Conservation (phyloP, 2,888 invertebrate species). For the Hyalella azteca region DNA sequence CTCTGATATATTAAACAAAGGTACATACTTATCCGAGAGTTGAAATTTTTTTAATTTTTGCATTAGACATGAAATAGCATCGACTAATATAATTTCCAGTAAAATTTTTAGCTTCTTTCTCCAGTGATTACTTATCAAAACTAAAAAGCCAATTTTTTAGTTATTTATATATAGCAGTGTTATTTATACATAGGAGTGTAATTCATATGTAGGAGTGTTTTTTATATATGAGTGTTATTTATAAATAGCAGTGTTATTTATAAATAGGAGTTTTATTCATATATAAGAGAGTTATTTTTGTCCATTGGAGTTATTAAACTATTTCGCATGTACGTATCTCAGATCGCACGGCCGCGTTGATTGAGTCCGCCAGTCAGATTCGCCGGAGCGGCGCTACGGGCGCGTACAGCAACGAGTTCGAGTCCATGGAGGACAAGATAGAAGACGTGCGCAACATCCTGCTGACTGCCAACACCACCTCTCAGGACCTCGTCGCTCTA, state of each 20-base stretch:
- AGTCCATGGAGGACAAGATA: slow-evolving; percentile 85
- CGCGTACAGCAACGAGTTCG: slow-evolving; percentile 94
- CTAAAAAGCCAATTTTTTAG: too few species aligned
- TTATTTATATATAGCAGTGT: too few species aligned
- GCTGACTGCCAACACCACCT: slow-evolving; percentile 76
- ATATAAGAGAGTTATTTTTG: neutral
- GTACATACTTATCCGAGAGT: too few species aligned
- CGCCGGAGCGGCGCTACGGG: slow-evolving; percentile 95
- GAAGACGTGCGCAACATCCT: slow-evolving; percentile 79
- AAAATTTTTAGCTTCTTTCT: too few species aligned
- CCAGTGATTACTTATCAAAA: too few species aligned
- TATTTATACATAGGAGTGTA: too few species aligned
- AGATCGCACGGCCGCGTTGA: slow-evolving; percentile 79
- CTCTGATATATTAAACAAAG: too few species aligned
- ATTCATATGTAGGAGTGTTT: too few species aligned
- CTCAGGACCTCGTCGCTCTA: slow-evolving; percentile 65
- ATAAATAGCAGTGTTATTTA: neutral
- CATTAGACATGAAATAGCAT: too few species aligned
- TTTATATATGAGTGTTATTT: neutral
- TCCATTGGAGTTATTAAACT: neutral
- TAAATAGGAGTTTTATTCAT: neutral
- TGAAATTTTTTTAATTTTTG: too few species aligned
- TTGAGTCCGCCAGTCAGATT: slow-evolving; percentile 87
- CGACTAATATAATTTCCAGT: too few species aligned
- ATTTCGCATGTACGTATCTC: too few species aligned